Percentiles rank a stretch among this genome's conserved stretches.
Conservation (phyloP, 2,797 vertebrate genomes). For the Gymnopithys bicolor region DNA sequence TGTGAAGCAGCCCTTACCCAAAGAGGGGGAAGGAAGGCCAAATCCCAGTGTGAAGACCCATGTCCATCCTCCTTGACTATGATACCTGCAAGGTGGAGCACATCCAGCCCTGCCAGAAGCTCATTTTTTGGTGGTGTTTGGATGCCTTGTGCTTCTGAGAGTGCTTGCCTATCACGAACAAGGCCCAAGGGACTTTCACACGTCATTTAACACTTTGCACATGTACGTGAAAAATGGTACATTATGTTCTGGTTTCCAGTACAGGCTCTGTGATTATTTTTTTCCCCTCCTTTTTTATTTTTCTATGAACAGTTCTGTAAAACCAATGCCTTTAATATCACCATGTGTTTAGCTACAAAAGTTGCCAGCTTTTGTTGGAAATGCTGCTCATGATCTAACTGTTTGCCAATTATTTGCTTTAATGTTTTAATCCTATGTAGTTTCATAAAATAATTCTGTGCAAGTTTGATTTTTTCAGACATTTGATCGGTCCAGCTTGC, state of each 20-base stretch:
- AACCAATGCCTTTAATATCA: not conserved
- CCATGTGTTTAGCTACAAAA: not conserved
- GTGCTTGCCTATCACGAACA: fast-evolving
- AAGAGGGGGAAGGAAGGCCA: not conserved
- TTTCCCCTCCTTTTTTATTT: not conserved
- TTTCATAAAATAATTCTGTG: not conserved
- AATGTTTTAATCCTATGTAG: not conserved
- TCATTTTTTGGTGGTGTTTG: not conserved
- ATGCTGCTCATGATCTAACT: not conserved
- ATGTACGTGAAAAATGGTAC: not conserved
- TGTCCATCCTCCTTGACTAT: not conserved
- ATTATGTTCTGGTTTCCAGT: not conserved
- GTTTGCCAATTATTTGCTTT: slow-evolving; percentile 2
- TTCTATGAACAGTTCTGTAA: not conserved
- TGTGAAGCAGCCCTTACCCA: not conserved
- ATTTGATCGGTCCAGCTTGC: slow-evolving; percentile 16
- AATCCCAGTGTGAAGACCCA: not conserved
- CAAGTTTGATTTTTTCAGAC: slow-evolving; percentile 12
- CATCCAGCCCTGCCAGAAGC: not conserved
- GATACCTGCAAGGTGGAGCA: not conserved
- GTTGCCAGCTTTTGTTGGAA: not conserved
- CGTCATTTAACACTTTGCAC: not conserved
- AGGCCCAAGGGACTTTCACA: not conserved
- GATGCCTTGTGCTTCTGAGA: not conserved
- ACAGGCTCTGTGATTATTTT: not conserved